These are phyloP conservation scores for Stenoptilia bipunctidactyla DNA, from an alignment of 2,888 invertebrate genomes.

Conservation along the genomic window DNA sequence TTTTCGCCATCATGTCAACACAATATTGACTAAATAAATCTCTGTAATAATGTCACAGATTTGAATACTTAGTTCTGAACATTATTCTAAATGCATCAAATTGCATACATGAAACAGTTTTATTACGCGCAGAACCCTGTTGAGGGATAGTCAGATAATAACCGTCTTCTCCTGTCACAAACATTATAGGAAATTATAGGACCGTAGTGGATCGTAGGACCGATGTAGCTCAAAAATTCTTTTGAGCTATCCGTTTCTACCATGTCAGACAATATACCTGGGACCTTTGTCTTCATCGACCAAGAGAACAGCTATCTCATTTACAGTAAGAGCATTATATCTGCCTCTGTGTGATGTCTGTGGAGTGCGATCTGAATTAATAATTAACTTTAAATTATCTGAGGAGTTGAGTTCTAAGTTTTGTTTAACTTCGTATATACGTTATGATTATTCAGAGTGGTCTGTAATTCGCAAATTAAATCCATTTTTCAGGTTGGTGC, in stretches of 20 bases:
- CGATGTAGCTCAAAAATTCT: constrained; percentile 8
- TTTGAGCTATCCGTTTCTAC: constrained; percentile 12
- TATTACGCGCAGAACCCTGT: constrained; percentile 13
- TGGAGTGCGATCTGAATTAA: constrained; percentile 13
- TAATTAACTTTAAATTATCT: constrained; percentile 9
- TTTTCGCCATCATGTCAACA: constrained; percentile 17
- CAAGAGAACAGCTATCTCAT: constrained; percentile 15
- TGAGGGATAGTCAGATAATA: constrained; percentile 15
- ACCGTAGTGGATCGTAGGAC: constrained; percentile 10
- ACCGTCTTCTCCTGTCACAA: constrained; percentile 15
- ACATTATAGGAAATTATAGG: constrained; percentile 19
- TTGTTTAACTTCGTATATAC: constrained; percentile 2
- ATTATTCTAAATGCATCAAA: constrained; percentile 19
- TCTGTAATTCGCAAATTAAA: constrained; percentile 10
- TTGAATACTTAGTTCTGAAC: constrained; percentile 14
- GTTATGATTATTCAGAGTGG: constrained; percentile 8
- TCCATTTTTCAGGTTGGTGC: constrained; percentile 8
- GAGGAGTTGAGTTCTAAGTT: not conserved
- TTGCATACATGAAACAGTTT: constrained; percentile 21
- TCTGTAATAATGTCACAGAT: constrained; percentile 16
- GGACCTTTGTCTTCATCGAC: constrained; percentile 20
- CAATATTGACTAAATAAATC: constrained; percentile 11
- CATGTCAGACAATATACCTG: constrained; percentile 18
- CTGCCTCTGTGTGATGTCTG: constrained; percentile 10
- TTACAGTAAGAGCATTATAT: constrained; percentile 14